Evolutionary conservation across 2,797 vertebrate genomes (phyloP).

Genomic region (Melanotaenia pygmaea): DNA sequence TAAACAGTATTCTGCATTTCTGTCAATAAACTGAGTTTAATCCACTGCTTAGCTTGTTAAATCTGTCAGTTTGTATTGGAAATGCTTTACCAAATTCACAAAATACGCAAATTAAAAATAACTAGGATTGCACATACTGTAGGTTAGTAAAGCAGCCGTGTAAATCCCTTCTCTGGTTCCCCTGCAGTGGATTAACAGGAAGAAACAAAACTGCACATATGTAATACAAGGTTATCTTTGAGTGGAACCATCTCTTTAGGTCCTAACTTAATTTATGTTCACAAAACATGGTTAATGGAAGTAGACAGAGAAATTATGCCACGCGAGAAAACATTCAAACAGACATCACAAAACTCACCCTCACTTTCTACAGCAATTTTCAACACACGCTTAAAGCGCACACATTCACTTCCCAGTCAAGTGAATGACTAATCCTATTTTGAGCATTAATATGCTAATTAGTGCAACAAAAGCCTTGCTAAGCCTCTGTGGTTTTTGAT

Average conservation of each 20-base stretch:
- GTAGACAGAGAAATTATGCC: too few species aligned
- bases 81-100: too few species aligned
- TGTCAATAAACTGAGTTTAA: not conserved
- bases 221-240: not conserved
- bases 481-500: conserved; percentile 34
- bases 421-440: conserved; percentile 45
- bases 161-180: not conserved
- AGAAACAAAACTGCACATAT: not conserved
- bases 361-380: conserved; percentile 1
- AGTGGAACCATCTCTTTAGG: not conserved
- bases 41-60: too few species aligned
- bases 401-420: conserved; percentile 49
- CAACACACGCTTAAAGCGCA: not conserved
- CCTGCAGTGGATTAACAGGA: too few species aligned
- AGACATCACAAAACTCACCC: too few species aligned
- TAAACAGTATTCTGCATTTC: not conserved
- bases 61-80: too few species aligned
- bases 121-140: too few species aligned
- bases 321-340: too few species aligned
- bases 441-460: conserved; percentile 67
- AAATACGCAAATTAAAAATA: not conserved
- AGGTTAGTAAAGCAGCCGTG: not conserved
- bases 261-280: too few species aligned
- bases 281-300: too few species aligned
- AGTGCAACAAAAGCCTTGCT: conserved; percentile 42